Evolutionary conservation across 2,113 vertebrate species (phyloP).

Genomic region (Azemiops feae): DNA sequence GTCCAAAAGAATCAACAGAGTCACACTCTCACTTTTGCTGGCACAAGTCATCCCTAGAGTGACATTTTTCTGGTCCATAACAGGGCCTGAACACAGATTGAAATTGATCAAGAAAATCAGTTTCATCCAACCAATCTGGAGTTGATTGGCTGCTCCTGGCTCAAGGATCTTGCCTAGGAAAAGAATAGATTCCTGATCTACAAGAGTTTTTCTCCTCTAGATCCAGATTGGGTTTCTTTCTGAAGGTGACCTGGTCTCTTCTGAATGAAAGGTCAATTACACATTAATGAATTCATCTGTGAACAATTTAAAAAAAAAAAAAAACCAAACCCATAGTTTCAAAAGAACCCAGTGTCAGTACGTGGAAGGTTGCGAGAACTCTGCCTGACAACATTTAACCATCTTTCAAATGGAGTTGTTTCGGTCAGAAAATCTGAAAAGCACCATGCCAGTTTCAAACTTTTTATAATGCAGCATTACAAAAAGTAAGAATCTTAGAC

Average conservation of each 20-base stretch:
- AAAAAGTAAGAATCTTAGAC: background rate
- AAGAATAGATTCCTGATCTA: background rate
- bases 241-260: background rate
- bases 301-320: background rate
- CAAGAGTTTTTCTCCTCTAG: background rate
- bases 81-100: background rate
- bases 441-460: background rate
- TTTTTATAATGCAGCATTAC: background rate
- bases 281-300: background rate
- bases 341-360: background rate
- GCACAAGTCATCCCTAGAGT: background rate
- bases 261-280: background rate
- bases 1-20: background rate
- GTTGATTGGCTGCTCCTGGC: background rate
- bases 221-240: background rate
- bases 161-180: background rate
- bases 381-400: background rate
- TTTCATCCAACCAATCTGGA: background rate
- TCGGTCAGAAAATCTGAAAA: background rate
- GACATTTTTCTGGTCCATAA: background rate
- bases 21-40: background rate
- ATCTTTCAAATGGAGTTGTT: background rate
- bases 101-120: background rate
- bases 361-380: background rate
- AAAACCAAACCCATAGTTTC: background rate